These are phyloP conservation scores for Diarsia rubi DNA, from an alignment of 2,888 invertebrate species.

Conservation along the genomic window DNA sequence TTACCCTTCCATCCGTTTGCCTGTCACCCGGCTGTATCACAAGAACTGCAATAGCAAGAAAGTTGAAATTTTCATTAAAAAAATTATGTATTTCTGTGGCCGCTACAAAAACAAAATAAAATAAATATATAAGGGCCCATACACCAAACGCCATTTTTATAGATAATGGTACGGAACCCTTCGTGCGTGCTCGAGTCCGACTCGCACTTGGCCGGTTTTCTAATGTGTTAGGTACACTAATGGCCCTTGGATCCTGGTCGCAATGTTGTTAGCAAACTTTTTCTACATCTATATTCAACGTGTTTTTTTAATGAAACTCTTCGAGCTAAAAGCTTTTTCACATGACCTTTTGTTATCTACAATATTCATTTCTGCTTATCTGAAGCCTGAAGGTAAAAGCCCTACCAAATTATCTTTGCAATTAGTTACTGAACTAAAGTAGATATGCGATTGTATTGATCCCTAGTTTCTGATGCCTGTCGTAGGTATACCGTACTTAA, in stretches of 20 bases:
- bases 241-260: conserved; percentile 11
- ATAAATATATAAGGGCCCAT: too few species aligned
- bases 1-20: too few species aligned
- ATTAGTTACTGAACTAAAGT: conserved; percentile 12
- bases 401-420: conserved; percentile 20
- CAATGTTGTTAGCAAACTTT: conserved; percentile 21
- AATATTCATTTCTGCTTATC: conserved; percentile 37
- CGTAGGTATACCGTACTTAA: neutral
- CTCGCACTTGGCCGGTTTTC: too few species aligned
- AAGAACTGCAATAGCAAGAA: too few species aligned
- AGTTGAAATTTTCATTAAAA: too few species aligned
- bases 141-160: too few species aligned
- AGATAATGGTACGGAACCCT: too few species aligned
- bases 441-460: neutral
- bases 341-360: conserved; percentile 23
- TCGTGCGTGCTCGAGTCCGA: too few species aligned
- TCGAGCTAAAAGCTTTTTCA: neutral
- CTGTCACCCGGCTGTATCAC: too few species aligned
- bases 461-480: neutral
- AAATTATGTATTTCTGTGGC: too few species aligned
- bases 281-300: neutral
- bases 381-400: conserved; percentile 16
- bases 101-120: too few species aligned
- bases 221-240: conserved; percentile 28
- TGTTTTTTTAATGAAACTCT: conserved; percentile 5